A percentile compares a stretch with the other conserved stretches of the same genome.
Evolutionary conservation across 2,888 invertebrate genomes (phyloP).

Genomic region (Lepidocyrtoides sp.): DNA sequence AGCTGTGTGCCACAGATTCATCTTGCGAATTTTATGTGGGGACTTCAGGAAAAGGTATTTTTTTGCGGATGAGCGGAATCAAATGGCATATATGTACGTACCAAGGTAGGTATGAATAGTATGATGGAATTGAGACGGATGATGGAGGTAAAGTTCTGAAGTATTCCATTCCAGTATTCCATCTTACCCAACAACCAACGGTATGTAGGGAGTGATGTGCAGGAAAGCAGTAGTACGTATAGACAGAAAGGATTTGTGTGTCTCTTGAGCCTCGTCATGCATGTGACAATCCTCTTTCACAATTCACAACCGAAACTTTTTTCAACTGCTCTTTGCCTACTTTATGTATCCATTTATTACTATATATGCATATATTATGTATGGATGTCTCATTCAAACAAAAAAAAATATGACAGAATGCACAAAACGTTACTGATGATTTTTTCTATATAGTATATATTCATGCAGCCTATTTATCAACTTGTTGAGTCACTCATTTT

Average conservation of each 20-base stretch:
- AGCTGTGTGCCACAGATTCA: background rate
- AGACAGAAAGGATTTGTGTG: background rate
- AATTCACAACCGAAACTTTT: background rate
- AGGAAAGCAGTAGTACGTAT: background rate
- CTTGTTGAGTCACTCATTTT: conserved; percentile 60
- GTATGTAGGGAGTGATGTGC: background rate
- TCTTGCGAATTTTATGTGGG: background rate
- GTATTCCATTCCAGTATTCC: too few species aligned
- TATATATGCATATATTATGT: background rate
- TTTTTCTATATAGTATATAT: background rate
- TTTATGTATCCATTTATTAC: background rate
- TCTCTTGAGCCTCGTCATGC: conserved; percentile 38
- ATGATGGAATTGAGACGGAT: background rate
- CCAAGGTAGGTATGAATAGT: too few species aligned
- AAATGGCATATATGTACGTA: background rate
- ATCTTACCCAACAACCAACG: background rate
- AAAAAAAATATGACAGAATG: too few species aligned
- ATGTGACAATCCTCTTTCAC: conserved; percentile 60
- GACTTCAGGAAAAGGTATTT: background rate
- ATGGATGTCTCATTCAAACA: too few species aligned
- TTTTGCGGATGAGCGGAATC: conserved; percentile 8
- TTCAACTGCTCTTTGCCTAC: background rate
- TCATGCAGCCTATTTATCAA: conserved; percentile 56
- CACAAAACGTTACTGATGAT: background rate
- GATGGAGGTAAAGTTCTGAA: too few species aligned